A percentile compares a stretch with the other conserved stretches of the same genome.
These are phyloP conservation scores for Drosophila kikkawai DNA, from an alignment of 1,140 invertebrate species.

Conservation along the genomic window DNA sequence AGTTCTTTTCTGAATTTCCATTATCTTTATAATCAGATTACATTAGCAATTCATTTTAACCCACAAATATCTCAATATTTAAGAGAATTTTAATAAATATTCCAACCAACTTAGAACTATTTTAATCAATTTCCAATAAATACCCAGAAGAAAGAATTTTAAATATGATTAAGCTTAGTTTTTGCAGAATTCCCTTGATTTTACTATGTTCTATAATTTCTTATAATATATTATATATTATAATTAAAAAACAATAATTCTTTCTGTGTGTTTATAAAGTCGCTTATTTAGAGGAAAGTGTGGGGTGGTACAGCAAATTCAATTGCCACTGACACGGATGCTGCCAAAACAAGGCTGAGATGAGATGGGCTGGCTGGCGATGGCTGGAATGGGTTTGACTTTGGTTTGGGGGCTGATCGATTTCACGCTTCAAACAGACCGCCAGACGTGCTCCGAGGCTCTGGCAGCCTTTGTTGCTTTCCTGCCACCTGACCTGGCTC, in stretches of 20 bases:
- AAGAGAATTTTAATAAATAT: neutral
- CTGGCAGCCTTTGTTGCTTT: conserved; percentile 17
- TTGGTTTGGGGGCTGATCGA: conserved; percentile 60
- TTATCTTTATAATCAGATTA: neutral
- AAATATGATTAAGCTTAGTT: neutral
- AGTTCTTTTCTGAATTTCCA: too few relatives aligned
- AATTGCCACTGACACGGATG: conserved; percentile 71
- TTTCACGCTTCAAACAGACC: conserved; percentile 63
- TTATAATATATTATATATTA: too few relatives aligned
- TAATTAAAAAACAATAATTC: neutral
- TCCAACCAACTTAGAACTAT: neutral
- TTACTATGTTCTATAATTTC: neutral
- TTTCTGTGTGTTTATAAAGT: neutral
- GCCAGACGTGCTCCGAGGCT: conserved; percentile 45
- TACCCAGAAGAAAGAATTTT: neutral
- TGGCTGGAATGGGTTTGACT: neutral
- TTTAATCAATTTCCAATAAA: neutral
- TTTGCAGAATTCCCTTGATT: neutral
- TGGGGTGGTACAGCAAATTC: conserved; percentile 54
- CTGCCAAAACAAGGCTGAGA: conserved; percentile 43
- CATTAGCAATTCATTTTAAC: too few relatives aligned
- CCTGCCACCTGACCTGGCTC: conserved; percentile 50
- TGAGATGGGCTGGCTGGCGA: neutral
- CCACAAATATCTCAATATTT: too few relatives aligned
- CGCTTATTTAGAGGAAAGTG: conserved; percentile 1